Conservation (phyloP, 1,140 invertebrate genomes). For the Zophobas atratus region DNA sequence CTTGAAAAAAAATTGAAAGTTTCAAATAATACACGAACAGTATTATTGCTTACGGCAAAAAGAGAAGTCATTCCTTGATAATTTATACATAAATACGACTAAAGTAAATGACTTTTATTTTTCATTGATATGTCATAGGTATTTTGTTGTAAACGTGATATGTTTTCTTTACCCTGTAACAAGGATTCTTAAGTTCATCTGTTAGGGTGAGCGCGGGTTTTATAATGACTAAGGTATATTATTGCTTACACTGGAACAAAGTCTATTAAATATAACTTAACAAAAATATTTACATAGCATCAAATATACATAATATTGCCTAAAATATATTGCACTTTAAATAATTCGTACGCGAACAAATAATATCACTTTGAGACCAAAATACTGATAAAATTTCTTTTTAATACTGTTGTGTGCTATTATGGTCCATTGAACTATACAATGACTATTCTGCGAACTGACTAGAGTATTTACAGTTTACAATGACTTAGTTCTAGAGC, state of each 20-base stretch:
- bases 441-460: constrained; percentile 42
- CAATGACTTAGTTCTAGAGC: constrained; percentile 27
- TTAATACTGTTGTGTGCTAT: constrained; percentile 56
- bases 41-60: constrained; percentile 19
- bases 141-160: constrained; percentile 47
- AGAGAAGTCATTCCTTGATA: not conserved
- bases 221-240: constrained; percentile 28
- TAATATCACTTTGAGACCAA: constrained; percentile 59
- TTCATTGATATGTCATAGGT: constrained; percentile 42
- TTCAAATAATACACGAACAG: constrained; percentile 9
- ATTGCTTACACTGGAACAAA: constrained; percentile 53
- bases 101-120: constrained; percentile 34
- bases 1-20: not conserved
- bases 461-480: constrained; percentile 46
- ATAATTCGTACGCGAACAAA: constrained; percentile 50
- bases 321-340: constrained; percentile 61
- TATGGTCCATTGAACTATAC: constrained; percentile 47
- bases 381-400: constrained; percentile 59
- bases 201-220: constrained; percentile 36
- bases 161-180: constrained; percentile 53
- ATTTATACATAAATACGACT: constrained; percentile 45
- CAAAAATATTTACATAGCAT: constrained; percentile 43
- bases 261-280: constrained; percentile 46
- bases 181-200: constrained; percentile 34
- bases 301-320: constrained; percentile 56